Evolutionary conservation across 2,113 vertebrate genomes (phyloP).

Genomic region (Cairina moschata): DNA sequence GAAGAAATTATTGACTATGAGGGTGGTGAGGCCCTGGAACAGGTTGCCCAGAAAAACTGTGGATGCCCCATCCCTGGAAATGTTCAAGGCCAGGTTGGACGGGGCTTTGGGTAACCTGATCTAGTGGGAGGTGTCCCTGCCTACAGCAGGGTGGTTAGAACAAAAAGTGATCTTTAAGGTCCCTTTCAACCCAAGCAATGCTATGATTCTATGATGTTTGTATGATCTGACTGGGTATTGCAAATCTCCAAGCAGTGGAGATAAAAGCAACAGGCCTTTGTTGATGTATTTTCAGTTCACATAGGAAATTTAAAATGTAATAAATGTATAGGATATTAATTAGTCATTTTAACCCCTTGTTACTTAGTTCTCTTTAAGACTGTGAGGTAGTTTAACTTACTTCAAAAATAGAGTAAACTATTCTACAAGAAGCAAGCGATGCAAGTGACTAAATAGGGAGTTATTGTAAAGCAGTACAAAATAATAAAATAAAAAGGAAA

Average conservation of each 20-base stretch:
- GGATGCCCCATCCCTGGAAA: not conserved
- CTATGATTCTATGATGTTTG: not conserved
- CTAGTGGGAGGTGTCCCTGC: not conserved
- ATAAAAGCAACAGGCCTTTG: not conserved
- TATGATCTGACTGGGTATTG: not conserved
- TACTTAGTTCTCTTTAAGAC: not conserved
- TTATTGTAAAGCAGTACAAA: not conserved
- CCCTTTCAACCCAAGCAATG: not conserved
- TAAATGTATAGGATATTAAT: not conserved
- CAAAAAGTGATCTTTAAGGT: no score
- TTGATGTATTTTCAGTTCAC: not conserved
- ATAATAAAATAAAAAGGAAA: not conserved
- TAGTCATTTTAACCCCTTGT: not conserved
- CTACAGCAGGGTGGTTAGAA: not conserved
- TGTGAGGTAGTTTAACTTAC: not conserved
- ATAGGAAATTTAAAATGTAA: not conserved
- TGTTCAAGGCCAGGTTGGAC: not conserved
- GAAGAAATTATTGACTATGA: not conserved
- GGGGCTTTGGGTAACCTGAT: no score
- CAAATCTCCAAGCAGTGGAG: not conserved
- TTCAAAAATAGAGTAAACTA: not conserved
- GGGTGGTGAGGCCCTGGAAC: not conserved
- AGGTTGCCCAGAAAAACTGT: not conserved
- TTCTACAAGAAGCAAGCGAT: not conserved
- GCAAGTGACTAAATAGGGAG: not conserved